Base-by-base conservation (phyloP, 2,888 invertebrate genomes). In the Agelastica alni region DNA sequence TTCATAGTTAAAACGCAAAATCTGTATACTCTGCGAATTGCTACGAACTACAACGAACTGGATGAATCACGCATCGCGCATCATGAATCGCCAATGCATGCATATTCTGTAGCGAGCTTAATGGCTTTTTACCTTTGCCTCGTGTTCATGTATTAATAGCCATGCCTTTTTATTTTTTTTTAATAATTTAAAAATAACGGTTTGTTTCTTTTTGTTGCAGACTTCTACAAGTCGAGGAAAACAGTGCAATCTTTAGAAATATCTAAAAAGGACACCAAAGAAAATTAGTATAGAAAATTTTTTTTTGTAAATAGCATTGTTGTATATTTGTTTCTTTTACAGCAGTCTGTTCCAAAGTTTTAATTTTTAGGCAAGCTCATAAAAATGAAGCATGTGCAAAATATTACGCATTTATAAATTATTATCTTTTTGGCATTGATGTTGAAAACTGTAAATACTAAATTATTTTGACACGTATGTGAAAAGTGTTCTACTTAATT, bases 221-320 rank as follows among this genome's bases (percentile, higher is more conserved):
- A 81, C 79, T 81, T 80, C 60, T 81, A 80, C 80, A 80, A 80
- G 12, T 70, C 79, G 58, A 72, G 80, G 65, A 81, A 81, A 70
- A 76, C 78, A 58, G 66, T 78, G 34, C 57, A 58, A 58, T 54
- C 54, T n/a, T 39, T 36, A 28, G 60, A 58, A 4, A 55, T 55
- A 34, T 17, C 36, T 3, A 12, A 44, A n/a, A 59, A 56, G 22
- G 31, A 47, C 10, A 12, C 51, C 4, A 59, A 56, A 53, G 59
- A 59, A 42, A 56, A 59, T 34, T 56, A 45, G 32, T 10, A 10
- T 17, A 16, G 26, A 36, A 51, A n/a, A 22, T 32, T 7, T 12
- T n/a, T 51, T 42, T 51, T 48, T 28, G 47, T 53, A 53, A 28
- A 34, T 55, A 46, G 57, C 53, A 60, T 55, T 60, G 57, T 53